Base-by-base conservation (phyloP, 2,797 vertebrate species). In the Sebastes alutus region DNA sequence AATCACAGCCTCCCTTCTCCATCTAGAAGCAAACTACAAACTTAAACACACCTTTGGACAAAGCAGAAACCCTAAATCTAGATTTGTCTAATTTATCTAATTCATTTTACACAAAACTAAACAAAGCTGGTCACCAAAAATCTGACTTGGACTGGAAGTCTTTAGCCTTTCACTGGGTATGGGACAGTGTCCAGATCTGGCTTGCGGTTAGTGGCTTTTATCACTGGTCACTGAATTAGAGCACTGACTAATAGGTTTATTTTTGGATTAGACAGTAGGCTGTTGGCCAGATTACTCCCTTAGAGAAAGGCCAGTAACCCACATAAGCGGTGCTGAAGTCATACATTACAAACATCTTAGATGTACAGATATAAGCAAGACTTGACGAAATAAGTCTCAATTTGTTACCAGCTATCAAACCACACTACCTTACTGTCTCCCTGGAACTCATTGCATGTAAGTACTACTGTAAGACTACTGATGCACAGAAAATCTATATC, bases 231-330 rank as follows among this genome's bases (percentile, higher is more conserved):
- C 77, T 80, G 76, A 85, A 81, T 91, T 89, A 82, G 86, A 72
- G 76, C 82, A 72, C 78, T 91, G 90, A 92, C 83, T 76, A 79
- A 81, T 67, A 38, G 78, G 64, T 14, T 80, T 88, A 89, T 93
- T 93, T 93, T 87, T 87, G 89, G 82, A 88, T 72, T 54, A 69
- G 78, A 73, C 71, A 68, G 65, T 64, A 61, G 64, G 61, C 49
- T 22, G 54, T 46, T 55, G 52, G 65, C 76, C 66, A 75, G 20
- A 58, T 56, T 58, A 55, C 52, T 38, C 32, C 10, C 11, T 42
- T 11, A 35, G 25, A 71, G 42, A 38, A 23, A 56, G 52, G 16
- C 68, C 23, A 74, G 49, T 8, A 13, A 32, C 18, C 1, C 6
- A 52, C 11, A 68, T 7, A 25, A 38, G 35, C 1, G 2, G 5